Evolutionary conservation across 2,888 invertebrate species (phyloP), one percentile per base, ranked within the genome.

Genomic region (Chorisops tibialis): DNA sequence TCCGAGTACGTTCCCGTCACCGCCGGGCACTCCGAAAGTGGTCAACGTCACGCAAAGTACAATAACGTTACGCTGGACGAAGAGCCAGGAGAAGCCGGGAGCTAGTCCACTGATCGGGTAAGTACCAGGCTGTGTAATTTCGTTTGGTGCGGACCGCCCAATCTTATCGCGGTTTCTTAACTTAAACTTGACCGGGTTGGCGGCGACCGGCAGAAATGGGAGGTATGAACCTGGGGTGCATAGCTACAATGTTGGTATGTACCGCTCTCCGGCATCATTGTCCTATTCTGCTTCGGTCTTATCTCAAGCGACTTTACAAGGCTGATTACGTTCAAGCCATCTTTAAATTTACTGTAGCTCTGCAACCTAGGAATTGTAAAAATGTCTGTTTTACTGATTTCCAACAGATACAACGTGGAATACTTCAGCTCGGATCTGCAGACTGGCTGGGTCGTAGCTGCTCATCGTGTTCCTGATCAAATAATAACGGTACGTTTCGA

Each of bases 351-450:
- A 12, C 37, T 37, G 1, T 37, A 7, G 37, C 37, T 37, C 37
- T 30, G 30, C 5, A 30, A 30, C 30, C 30, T 5, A 30, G 7
- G 9, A 30, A 5, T 30, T 7, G 9, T 30, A 30, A 30, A 30
- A 30, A 30, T 30, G 30, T n/a, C 30, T 30, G 30, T 30, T 30
- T 9, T 30, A 30, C 30, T 38, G 12, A 18, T 52, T 38, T 22
- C 14, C 35, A 5, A 43, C 56, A 90, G 90, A 41, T 93, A 91
- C 73, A 86, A 87, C 9, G 84, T 89, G 50, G 88, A 89, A 74
- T 88, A 88, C 73, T 89, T 87, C 76, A 87, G 87, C 75, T 85
- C 86, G 11, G 90, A 90, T 75, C 80, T 89, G 59, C 87, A 88
- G 72, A 87, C 87, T 66, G 91, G 91, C 49, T 89, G 88, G 89